Conservation (phyloP, 2,797 vertebrate species). For the Hyperoplus immaculatus region DNA sequence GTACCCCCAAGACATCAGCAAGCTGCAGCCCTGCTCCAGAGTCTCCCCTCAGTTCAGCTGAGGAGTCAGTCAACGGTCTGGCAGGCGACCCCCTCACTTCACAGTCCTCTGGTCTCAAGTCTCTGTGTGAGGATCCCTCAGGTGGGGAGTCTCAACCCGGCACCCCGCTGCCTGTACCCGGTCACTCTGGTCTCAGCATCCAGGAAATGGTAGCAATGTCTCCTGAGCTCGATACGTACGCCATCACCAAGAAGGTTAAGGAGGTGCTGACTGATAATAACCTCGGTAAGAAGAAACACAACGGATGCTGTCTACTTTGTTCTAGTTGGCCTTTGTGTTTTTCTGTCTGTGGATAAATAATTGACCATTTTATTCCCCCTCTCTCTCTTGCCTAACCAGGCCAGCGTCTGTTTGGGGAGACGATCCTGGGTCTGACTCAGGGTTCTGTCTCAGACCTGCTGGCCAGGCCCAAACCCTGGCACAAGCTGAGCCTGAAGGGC, state of each 20-base stretch:
- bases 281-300: constrained; percentile 89
- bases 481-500: constrained; percentile 98
- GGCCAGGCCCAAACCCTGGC: constrained; percentile 99
- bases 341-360: constrained; percentile 44
- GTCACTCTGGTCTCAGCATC: constrained; percentile 92
- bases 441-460: constrained; percentile 99
- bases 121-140: constrained; percentile 85
- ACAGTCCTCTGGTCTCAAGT: constrained; percentile 90
- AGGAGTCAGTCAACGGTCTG: constrained; percentile 93
- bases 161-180: constrained; percentile 85
- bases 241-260: constrained; percentile 97
- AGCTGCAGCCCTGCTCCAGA: constrained; percentile 97
- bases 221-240: constrained; percentile 95
- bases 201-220: constrained; percentile 97
- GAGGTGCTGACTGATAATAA: constrained; percentile 98
- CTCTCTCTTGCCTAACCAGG: constrained; percentile 73
- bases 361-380: constrained; percentile 21
- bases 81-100: constrained; percentile 88
- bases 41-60: constrained; percentile 93
- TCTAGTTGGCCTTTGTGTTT: constrained; percentile 2
- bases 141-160: constrained; percentile 90
- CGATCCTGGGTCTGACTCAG: constrained; percentile 98
- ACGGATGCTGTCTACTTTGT: constrained; percentile 5
- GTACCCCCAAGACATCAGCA: constrained; percentile 95
- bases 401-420: constrained; percentile 98